Evolutionary conservation across 2,888 invertebrate genomes (phyloP), one percentile per base, ranked within the genome.

Genomic region (Sabatieria punctata): DNA sequence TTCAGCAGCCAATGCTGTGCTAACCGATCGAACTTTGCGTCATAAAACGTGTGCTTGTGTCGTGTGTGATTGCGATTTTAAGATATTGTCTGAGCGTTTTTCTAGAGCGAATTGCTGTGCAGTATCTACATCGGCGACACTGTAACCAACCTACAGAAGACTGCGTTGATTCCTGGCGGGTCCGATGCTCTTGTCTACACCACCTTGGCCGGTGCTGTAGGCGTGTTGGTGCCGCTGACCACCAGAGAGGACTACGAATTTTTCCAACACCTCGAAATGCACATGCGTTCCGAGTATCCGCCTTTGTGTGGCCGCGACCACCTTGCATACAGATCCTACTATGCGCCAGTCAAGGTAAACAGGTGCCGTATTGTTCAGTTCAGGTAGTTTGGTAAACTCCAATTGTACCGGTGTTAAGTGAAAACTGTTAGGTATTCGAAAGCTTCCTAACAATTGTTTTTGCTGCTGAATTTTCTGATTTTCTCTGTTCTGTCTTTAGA

Each of bases 191-290:
- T 97, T 3, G 80, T 99, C 2, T 99, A 99, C 66, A 85, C 93
- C 0, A 93, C 95, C 0, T 67, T 97, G 15, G 85, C 89, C 50
- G 97, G 93, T 2, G 60, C 85, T 0, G 82, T 93, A 0, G 91
- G 91, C 1, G 86, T 88, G 6, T 73, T 93, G 35, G 81, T 91
- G 21, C 88, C 91, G 0, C 91, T 93, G 63, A 86, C 88, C 0
- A 85, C 86, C 19, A 79, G 86, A 58, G 91, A 68, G 54, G 95
- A 97, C 68, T 91, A 89, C 59, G 97, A 97, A 66, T 95, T 97
- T 68, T 97, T 97, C 73, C 93, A 95, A 65, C 91, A 95, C 71
- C 72, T 97, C 52, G 97, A 97, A 69, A 97, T 99, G 95, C 93
- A 99, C 67, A 88, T 99, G 88, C 74, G 97, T 44, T 85, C 88